A percentile compares a stretch with the other conserved stretches of the same genome.
These are phyloP conservation scores for Nyctibius bracteatus DNA, from an alignment of 2,113 vertebrate species.

Conservation along the genomic window DNA sequence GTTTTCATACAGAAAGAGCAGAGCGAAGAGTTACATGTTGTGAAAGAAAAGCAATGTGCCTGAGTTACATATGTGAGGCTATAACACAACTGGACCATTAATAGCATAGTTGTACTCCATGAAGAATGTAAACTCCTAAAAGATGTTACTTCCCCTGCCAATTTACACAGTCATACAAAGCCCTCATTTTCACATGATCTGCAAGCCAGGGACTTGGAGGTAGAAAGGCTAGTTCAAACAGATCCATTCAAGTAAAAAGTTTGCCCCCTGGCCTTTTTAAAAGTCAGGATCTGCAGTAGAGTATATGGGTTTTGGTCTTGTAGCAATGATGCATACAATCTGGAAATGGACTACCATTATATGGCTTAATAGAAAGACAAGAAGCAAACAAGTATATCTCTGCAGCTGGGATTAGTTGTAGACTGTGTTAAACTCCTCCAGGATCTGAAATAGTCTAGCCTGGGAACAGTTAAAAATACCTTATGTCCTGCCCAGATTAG, in stretches of 20 bases:
- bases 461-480: not conserved
- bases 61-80: not conserved
- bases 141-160: not conserved
- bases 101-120: not conserved
- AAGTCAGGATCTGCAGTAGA: not conserved
- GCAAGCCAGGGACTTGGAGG: not conserved
- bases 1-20: not conserved
- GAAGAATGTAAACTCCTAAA: not conserved
- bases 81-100: not conserved
- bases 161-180: not conserved
- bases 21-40: not conserved
- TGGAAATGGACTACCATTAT: not conserved
- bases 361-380: not conserved
- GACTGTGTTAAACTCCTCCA: not conserved
- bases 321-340: not conserved
- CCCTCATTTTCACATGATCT: not conserved
- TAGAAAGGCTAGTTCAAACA: not conserved
- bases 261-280: not conserved
- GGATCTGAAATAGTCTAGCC: not conserved
- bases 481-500: not conserved
- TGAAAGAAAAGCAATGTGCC: not conserved
- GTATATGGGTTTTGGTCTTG: not conserved
- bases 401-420: not conserved
- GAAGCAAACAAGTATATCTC: not conserved
- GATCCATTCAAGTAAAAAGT: not conserved